A percentile compares a stretch with the other conserved stretches of the same genome.
phyloP scores from a whole-genome alignment of 2,888 invertebrate genomes.

The Lasioglossum marginatum region DNA sequence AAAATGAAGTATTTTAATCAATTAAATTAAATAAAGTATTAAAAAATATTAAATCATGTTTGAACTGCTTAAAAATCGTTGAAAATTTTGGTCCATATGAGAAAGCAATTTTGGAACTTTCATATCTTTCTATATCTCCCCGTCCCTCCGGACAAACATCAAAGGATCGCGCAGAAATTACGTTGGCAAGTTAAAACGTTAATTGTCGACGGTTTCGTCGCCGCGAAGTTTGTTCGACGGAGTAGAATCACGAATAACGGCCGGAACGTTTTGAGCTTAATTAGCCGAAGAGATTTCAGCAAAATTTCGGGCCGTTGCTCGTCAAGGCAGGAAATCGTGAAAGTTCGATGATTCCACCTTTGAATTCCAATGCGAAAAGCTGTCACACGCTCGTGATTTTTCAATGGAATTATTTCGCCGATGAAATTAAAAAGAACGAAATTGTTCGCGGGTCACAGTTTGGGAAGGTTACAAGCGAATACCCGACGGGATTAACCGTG shows the following conservation, averaged over 20 bases:
- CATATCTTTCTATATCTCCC: background rate
- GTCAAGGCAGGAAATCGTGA: background rate
- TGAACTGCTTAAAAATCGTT: no score
- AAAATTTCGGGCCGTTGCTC: background rate
- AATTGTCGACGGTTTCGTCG: background rate
- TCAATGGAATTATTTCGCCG: background rate
- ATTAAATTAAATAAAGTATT: no score
- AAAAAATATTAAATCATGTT: no score
- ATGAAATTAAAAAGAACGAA: background rate
- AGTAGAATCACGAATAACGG: background rate
- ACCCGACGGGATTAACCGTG: slow-evolving; percentile 8
- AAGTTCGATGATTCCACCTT: slow-evolving; percentile 6
- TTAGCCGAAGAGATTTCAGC: background rate
- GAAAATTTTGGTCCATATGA: no score
- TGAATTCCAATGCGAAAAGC: background rate
- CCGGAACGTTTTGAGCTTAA: slow-evolving; percentile 3
- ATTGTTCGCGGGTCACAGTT: background rate
- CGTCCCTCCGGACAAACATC: background rate
- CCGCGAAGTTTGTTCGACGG: background rate
- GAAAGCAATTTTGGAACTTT: background rate
- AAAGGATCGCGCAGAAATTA: background rate
- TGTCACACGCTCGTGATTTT: background rate
- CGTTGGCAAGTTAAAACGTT: background rate
- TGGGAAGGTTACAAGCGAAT: background rate
- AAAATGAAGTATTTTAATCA: no score